Evolutionary conservation across 2,113 vertebrate species (phyloP), one percentile per base, ranked within the genome.

Genomic region (Furnarius figulus): DNA sequence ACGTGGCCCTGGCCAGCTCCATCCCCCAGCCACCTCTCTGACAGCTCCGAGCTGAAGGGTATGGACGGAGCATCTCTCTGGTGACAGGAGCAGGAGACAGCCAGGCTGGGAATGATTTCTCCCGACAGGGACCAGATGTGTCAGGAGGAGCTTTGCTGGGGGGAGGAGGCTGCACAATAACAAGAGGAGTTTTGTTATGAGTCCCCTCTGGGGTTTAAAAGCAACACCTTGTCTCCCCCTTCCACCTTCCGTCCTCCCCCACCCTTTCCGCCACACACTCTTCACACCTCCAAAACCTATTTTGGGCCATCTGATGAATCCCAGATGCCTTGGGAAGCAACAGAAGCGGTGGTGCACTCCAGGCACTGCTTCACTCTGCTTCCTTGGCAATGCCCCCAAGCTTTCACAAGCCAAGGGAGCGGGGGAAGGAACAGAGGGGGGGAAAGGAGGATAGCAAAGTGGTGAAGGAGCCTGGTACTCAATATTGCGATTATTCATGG

Each of bases 271-370:
- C 81, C 2, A 3, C 77, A 61, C 92, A 84, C 82, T 90, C 90
- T 89, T 96, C 97, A 95, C 96, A 98, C 96, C 94, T 96, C 95
- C 89, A 4, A 95, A 97, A 91, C 97, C 96, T 98, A 97, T 97
- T 98, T 97, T 93, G 91, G 97, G 96, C 97, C 87, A 7, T 59
- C 89, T 95, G 95, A 97, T 98, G 96, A 95, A 95, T 96, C 97
- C 97, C 95, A 97, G 97, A 92, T 96, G 96, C 96, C 93, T 96
- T 37, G 5, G 89, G 96, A 97, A 95, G 95, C 81, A 82, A 24
- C 93, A 97, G 96, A 90, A 97, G 94, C 1, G 82, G 68, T 6
- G 33, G 90, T 89, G 87, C 77, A 16, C 94, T 97, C 95, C 96
- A 93, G 91, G 95, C 24, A 5, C 94, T 58, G 95, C 94, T 96